A percentile compares a stretch with the other conserved stretches of the same genome.
Evolutionary conservation across 2,113 vertebrate genomes (phyloP).

Genomic region (Carlito syrichta): DNA sequence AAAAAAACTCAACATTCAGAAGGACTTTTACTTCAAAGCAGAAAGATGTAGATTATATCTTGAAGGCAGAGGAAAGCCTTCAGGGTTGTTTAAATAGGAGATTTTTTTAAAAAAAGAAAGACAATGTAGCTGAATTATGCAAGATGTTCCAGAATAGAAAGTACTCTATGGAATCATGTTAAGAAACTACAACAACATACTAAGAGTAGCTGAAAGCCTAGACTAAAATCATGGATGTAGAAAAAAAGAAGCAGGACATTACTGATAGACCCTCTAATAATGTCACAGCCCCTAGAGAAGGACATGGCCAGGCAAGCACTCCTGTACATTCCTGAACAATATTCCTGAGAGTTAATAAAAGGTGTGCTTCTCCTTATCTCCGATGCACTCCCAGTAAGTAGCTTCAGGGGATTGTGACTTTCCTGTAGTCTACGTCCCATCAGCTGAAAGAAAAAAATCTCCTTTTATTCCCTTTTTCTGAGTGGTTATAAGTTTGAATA

Average conservation of each 20-base stretch:
- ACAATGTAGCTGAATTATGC: slow-evolving; percentile 12
- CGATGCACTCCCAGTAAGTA: too few relatives aligned
- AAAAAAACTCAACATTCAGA: not conserved
- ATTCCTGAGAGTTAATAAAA: too few relatives aligned
- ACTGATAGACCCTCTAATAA: too few relatives aligned
- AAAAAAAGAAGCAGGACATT: not conserved
- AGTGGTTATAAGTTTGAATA: too few relatives aligned
- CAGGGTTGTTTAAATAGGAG: not conserved
- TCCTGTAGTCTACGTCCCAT: too few relatives aligned
- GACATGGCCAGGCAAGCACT: too few relatives aligned
- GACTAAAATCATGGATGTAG: not conserved
- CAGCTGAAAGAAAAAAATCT: too few relatives aligned
- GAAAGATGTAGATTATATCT: not conserved
- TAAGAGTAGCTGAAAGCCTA: not conserved
- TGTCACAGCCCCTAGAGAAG: too few relatives aligned
- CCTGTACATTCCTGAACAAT: too few relatives aligned
- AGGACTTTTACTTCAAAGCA: not conserved
- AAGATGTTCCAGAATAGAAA: not conserved
- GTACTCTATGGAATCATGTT: not conserved
- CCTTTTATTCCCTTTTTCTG: too few relatives aligned
- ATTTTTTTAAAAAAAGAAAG: not conserved
- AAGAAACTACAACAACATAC: not conserved
- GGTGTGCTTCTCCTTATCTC: too few relatives aligned
- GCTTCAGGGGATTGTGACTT: too few relatives aligned
- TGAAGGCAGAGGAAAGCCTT: not conserved